Percentiles rank a stretch among this genome's conserved stretches.
Evolutionary conservation across 2,888 invertebrate species (phyloP).

Genomic region (Pherbina coryleti): DNA sequence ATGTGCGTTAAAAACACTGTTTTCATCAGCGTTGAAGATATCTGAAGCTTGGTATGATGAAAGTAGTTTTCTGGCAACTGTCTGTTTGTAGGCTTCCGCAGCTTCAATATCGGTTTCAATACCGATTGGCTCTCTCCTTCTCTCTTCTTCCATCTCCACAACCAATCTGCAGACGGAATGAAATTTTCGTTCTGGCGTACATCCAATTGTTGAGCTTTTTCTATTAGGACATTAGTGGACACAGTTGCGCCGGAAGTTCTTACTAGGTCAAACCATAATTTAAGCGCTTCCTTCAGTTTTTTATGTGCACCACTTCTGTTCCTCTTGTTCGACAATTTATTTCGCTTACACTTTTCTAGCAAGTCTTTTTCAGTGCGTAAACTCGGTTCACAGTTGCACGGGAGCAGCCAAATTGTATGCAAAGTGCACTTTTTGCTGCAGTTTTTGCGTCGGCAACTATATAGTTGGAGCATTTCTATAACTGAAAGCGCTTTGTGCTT

Average conservation of each 20-base stretch:
- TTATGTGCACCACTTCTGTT: not conserved
- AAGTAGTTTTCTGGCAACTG: not conserved
- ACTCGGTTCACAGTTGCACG: not conserved
- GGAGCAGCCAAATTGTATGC: too few relatives aligned
- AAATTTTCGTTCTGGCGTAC: not conserved
- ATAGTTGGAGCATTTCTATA: too few relatives aligned
- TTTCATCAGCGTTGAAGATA: constrained; percentile 46
- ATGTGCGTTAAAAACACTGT: constrained; percentile 40
- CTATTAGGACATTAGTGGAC: not conserved
- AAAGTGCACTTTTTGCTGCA: not conserved
- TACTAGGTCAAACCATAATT: not conserved
- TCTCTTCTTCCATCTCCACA: not conserved
- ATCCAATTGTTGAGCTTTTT: constrained; percentile 1
- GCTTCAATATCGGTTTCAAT: not conserved
- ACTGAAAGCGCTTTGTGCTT: too few relatives aligned
- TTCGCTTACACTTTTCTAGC: not conserved
- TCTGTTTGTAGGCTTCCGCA: not conserved
- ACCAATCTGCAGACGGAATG: not conserved
- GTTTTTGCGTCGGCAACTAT: too few relatives aligned
- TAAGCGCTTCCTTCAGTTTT: not conserved
- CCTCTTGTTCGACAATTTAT: not conserved
- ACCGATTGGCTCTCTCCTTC: not conserved
- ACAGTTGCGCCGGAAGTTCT: not conserved
- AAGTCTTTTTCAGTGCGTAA: not conserved
- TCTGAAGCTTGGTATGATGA: constrained; percentile 4